Conservation (phyloP, 2,113 vertebrate species). For the Piprites chloris region DNA sequence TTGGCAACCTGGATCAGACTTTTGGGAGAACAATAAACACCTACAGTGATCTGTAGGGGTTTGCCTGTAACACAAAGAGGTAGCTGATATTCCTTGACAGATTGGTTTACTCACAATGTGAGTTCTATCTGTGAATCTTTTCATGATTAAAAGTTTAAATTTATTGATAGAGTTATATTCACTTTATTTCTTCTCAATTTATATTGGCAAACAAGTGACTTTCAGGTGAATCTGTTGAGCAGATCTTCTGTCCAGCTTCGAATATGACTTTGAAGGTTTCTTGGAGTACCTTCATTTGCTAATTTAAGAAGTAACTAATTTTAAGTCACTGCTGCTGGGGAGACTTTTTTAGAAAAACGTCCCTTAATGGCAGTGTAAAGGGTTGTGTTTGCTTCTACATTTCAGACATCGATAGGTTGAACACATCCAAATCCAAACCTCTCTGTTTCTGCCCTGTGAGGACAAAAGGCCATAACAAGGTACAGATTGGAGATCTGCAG, state of each 20-base stretch:
- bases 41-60: background rate
- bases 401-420: background rate
- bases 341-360: background rate
- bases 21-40: background rate
- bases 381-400: background rate
- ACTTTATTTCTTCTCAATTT: background rate
- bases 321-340: background rate
- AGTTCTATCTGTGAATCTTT: background rate
- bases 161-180: background rate
- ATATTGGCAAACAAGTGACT: background rate
- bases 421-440: background rate
- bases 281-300: background rate
- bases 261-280: background rate
- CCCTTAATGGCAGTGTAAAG: background rate
- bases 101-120: background rate
- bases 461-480: background rate
- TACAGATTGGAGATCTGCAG: background rate
- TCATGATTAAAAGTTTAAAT: background rate
- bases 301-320: background rate
- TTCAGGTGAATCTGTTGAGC: background rate
- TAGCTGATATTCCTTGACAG: background rate
- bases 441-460: background rate
- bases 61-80: background rate
- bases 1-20: background rate
- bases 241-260: background rate